A percentile compares a stretch with the other conserved stretches of the same genome.
phyloP scores from a whole-genome alignment of 2,113 vertebrate genomes.

The Morphnarchus princeps region DNA sequence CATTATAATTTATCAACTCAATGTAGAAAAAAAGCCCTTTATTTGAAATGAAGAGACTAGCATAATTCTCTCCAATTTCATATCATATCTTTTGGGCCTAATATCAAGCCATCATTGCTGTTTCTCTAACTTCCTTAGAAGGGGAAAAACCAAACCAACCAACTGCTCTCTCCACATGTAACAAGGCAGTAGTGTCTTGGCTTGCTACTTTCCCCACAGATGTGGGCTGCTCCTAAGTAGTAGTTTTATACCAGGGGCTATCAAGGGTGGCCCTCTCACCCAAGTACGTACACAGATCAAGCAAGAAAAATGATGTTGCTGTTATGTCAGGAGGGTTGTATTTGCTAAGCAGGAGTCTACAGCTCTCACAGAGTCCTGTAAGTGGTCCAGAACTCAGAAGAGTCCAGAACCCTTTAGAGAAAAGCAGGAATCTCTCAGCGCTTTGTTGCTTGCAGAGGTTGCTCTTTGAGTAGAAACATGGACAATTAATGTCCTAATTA shows the following conservation, averaged over 20 bases:
- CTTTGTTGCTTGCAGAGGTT: background rate
- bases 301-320: background rate
- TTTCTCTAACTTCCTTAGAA: background rate
- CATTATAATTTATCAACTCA: background rate
- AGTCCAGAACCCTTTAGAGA: background rate
- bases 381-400: background rate
- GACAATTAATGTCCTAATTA: background rate
- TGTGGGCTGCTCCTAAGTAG: background rate
- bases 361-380: background rate
- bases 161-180: fast-evolving
- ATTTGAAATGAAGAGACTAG: background rate
- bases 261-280: background rate
- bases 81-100: background rate
- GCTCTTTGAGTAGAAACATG: background rate
- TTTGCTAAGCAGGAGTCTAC: background rate
- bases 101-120: background rate
- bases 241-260: background rate
- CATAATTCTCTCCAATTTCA: background rate
- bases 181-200: background rate
- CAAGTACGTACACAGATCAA: background rate
- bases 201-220: background rate
- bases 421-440: background rate
- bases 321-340: background rate
- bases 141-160: fast-evolving
- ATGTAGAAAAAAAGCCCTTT: background rate